Evolutionary conservation across 53 echinoderm and acorn worm species (phyloP).

Genomic region (Paracentrotus lividus): DNA sequence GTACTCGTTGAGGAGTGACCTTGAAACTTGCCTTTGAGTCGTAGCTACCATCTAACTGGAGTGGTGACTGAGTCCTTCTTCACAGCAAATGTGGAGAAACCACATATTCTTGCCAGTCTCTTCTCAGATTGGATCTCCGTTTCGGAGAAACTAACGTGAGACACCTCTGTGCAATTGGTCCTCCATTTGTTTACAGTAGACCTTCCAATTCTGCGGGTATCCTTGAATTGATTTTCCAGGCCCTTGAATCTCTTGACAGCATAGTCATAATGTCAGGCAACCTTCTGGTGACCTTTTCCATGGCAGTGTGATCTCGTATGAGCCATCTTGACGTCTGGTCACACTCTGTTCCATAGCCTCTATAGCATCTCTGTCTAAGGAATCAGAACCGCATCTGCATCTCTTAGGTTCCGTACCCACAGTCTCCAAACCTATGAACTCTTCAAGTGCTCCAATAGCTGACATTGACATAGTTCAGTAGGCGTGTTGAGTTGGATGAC

Average conservation of each 20-base stretch:
- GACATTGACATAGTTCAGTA: conserved; percentile 76
- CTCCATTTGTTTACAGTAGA: conserved; percentile 77
- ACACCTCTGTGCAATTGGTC: conserved; percentile 74
- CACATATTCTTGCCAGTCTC: conserved; percentile 70
- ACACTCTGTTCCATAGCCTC: conserved; percentile 7
- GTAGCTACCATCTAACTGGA: conserved; percentile 78
- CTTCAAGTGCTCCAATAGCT: conserved; percentile 70
- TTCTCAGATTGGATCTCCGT: conserved; percentile 46
- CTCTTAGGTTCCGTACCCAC: conserved; percentile 61
- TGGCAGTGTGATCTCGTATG: conserved; percentile 78
- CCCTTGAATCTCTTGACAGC: conserved; percentile 73
- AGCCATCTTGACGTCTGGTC: conserved; percentile 65
- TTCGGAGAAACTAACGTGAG: conserved; percentile 63
- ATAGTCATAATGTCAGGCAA: conserved; percentile 76
- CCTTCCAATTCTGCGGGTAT: conserved; percentile 57
- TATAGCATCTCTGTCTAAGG: not conserved
- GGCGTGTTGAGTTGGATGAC: conserved; percentile 39
- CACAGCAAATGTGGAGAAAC: conserved; percentile 79
- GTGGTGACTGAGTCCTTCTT: conserved; percentile 75
- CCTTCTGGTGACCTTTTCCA: conserved; percentile 80
- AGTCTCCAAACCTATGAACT: conserved; percentile 19
- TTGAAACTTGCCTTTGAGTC: conserved; percentile 75
- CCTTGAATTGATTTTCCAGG: conserved; percentile 76
- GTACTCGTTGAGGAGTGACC: conserved; percentile 75
- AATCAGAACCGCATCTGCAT: conserved; percentile 66